phyloP scores from a whole-genome alignment of 2,113 vertebrate species.

The Paramisgurnus dabryanus region DNA sequence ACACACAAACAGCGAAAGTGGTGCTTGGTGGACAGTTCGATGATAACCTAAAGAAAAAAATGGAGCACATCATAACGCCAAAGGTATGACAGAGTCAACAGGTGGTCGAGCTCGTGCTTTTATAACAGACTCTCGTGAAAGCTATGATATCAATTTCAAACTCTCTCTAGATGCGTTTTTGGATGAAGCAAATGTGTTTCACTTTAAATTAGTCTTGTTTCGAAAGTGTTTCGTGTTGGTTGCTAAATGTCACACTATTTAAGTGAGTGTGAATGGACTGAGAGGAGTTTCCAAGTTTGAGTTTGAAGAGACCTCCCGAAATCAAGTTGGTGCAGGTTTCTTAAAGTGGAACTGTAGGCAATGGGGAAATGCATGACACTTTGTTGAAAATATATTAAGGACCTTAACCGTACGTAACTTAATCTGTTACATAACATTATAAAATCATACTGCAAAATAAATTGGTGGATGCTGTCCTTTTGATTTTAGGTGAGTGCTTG shows the following conservation, averaged over 20 bases:
- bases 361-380: too few species aligned
- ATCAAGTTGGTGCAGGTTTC: neutral
- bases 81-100: constrained; percentile 46
- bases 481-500: neutral
- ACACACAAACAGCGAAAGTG: neutral
- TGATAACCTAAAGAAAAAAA: constrained; percentile 3
- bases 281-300: neutral
- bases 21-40: neutral
- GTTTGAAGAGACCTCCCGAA: neutral
- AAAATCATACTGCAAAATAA: neutral
- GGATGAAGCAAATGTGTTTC: too few species aligned
- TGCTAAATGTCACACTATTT: neutral
- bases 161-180: neutral
- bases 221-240: neutral
- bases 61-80: constrained; percentile 57
- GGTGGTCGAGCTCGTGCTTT: neutral
- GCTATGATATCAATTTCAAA: neutral
- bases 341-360: too few species aligned
- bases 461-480: neutral
- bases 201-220: too few species aligned
- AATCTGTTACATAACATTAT: neutral
- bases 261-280: neutral
- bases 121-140: neutral
- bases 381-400: too few species aligned
- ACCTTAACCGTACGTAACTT: too few species aligned